Percentiles rank a stretch among this genome's conserved stretches.
These are phyloP conservation scores for Adineta ricciae DNA, from an alignment of 2,888 invertebrate species.

Conservation along the genomic window DNA sequence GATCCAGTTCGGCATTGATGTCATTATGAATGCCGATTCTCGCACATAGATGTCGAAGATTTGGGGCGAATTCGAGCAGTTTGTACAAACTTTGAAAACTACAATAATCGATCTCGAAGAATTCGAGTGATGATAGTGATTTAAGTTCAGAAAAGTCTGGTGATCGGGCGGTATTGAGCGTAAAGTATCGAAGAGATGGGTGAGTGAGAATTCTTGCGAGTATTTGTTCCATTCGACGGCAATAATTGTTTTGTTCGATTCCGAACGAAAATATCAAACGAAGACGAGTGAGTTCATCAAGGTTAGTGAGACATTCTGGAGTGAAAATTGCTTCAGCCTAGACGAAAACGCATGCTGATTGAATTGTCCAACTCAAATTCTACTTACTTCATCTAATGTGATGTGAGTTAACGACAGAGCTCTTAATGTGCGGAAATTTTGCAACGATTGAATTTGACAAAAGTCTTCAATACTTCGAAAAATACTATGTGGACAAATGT, in stretches of 20 bases:
- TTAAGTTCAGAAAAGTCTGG: neutral
- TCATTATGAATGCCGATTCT: neutral
- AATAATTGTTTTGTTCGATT: neutral
- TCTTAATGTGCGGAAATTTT: neutral
- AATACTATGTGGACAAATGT: neutral
- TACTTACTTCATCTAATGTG: neutral
- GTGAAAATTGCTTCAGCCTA: neutral
- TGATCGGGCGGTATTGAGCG: neutral
- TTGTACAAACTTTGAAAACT: neutral
- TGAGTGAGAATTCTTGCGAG: neutral
- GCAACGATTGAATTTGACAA: neutral
- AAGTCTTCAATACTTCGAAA: neutral
- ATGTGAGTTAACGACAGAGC: neutral
- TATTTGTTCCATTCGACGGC: neutral
- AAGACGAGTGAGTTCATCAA: neutral
- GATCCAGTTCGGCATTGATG: neutral
- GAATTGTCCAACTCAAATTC: neutral
- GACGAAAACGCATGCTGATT: neutral
- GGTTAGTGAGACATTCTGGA: neutral
- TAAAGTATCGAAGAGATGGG: neutral
- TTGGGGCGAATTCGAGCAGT: neutral
- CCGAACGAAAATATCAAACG: neutral
- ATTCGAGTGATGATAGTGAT: neutral
- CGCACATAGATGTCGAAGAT: neutral
- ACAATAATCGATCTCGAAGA: neutral